phyloP scores from a whole-genome alignment of 2,113 vertebrate genomes.

The Gavialis gangeticus region DNA sequence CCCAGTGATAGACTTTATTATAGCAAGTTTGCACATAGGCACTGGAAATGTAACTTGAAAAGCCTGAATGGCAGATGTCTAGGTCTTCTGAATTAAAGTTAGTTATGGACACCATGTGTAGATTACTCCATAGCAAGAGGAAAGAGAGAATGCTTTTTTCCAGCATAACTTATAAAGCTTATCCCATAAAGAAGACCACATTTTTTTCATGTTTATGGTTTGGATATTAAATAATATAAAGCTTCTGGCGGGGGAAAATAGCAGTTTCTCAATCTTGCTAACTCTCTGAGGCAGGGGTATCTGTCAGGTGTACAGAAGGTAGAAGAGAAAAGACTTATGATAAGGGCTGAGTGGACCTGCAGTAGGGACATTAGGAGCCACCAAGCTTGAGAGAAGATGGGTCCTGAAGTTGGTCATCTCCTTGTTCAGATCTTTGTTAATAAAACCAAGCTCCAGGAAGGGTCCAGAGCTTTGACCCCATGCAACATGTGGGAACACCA shows the following conservation, averaged over 20 bases:
- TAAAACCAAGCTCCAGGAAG: neutral
- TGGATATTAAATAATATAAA: slow-evolving; percentile 32
- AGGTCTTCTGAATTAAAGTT: neutral
- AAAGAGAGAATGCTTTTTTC: neutral
- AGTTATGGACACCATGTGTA: neutral
- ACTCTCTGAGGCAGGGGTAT: slow-evolving; percentile 41
- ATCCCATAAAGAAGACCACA: slow-evolving; percentile 33
- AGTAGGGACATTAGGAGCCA: neutral
- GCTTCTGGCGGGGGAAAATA: neutral
- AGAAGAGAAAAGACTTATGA: slow-evolving; percentile 18
- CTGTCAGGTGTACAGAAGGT: slow-evolving; percentile 13
- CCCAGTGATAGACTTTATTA: neutral
- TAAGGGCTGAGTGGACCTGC: neutral
- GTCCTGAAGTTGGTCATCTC: neutral
- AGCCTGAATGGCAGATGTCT: neutral
- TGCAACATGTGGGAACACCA: neutral
- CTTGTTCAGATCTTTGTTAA: neutral
- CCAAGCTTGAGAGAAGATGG: neutral
- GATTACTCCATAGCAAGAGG: neutral
- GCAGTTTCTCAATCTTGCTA: slow-evolving; percentile 36
- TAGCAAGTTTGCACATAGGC: neutral
- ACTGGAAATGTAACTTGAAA: neutral
- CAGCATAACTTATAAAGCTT: neutral
- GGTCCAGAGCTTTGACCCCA: neutral
- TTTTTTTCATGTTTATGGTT: slow-evolving; percentile 12